These are phyloP conservation scores for Xestobium rufovillosum DNA, from an alignment of 2,888 invertebrate genomes.

Conservation along the genomic window DNA sequence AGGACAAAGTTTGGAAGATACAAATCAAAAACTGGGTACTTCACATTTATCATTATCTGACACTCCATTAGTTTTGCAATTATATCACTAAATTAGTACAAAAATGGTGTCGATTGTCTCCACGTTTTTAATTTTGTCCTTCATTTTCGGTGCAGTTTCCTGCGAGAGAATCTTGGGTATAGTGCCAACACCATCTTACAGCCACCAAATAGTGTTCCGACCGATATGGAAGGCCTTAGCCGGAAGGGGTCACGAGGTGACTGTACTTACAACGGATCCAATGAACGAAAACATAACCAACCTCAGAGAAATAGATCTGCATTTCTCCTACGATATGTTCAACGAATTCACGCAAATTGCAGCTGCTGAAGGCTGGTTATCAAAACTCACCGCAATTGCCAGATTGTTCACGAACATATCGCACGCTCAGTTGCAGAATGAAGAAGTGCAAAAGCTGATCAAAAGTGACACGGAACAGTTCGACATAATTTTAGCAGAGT, in stretches of 20 bases:
- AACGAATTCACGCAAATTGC: slow-evolving; percentile 8
- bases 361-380: background rate
- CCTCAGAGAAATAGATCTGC: slow-evolving; percentile 36
- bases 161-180: slow-evolving; percentile 26
- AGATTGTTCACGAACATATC: too few species aligned
- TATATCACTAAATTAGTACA: too few species aligned
- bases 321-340: slow-evolving; percentile 29
- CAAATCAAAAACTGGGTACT: too few species aligned
- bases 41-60: too few species aligned
- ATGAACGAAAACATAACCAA: slow-evolving; percentile 34
- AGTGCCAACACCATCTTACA: slow-evolving; percentile 29
- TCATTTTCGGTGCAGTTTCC: too few species aligned
- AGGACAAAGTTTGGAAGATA: too few species aligned
- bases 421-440: background rate
- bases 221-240: slow-evolving; percentile 43
- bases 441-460: background rate
- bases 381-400: background rate
- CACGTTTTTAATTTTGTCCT: too few species aligned
- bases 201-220: slow-evolving; percentile 45
- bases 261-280: slow-evolving; percentile 43
- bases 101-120: too few species aligned
- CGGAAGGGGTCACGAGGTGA: slow-evolving; percentile 43
- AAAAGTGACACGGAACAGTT: slow-evolving; percentile 21
- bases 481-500: slow-evolving; percentile 33
- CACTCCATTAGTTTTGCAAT: too few species aligned